Evolutionary conservation across 2,888 invertebrate genomes (phyloP), one percentile per base, ranked within the genome.

Genomic region (Spatulosminthurus flaviceps): DNA sequence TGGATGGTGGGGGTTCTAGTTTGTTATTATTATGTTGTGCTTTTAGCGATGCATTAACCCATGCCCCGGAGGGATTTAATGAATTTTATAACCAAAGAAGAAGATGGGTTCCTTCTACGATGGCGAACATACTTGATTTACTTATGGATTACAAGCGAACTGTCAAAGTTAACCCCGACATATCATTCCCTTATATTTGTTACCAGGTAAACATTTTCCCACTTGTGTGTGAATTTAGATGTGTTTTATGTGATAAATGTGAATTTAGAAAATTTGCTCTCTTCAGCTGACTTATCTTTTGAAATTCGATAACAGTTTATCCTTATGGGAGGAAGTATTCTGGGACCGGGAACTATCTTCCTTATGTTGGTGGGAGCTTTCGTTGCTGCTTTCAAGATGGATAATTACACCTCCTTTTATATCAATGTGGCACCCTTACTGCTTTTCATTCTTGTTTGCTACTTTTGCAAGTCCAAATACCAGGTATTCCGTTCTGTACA

Each of bases 321-420:
- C 43, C 61, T 84, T 43, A 81, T 88, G 86, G 84, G 88, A 28
- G 89, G 89, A 2, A 89, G 95, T 5, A 89, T 95, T 24, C 88
- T 95, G 77, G 95, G 94, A 0, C 94, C 95, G 0, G 94, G 94
- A 22, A 93, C 93, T 0, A 94, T 94, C 83, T 93, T 94, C 87
- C 90, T 94, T 28, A 94, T 95, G 92, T 90, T 95, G 87, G 92
- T 94, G 24, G 94, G 94, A 26, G 93, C 94, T 0, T 92, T 94
- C 87, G 93, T 93, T 73, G 91, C 94, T 1, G 93, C 93, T 29
- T 93, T 94, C 81, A 91, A 92, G 28, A 89, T 95, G 81, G 92
- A 91, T 84, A 93, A 92, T 84, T 90, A 91, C 89, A 87, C 89
- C 66, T 91, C 92, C 21, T 91, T 94, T 80, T 83, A 91, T 9